A percentile compares a stretch with the other conserved stretches of the same genome.
Conservation (phyloP, 2,113 vertebrate species). For the Helogale parvula region DNA sequence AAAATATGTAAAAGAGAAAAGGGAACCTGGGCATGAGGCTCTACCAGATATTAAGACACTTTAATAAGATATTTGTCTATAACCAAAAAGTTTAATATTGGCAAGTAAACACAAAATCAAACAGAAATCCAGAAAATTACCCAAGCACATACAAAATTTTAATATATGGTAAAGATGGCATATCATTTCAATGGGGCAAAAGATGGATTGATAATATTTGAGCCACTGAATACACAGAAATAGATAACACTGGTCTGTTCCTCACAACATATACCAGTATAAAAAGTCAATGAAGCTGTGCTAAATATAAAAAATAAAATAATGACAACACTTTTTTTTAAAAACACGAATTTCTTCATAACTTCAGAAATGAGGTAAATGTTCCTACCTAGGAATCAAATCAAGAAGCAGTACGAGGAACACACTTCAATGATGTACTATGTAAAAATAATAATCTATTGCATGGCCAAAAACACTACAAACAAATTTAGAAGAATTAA, state of each 20-base stretch:
- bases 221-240: not conserved
- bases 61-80: not conserved
- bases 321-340: not conserved
- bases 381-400: not conserved
- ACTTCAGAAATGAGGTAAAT: not conserved
- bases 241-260: not conserved
- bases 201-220: not conserved
- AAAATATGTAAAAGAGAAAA: not conserved
- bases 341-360: not conserved
- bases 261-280: not conserved
- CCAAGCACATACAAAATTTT: not conserved
- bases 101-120: not conserved
- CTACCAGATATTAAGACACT: not conserved
- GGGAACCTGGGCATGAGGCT: not conserved
- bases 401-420: not conserved
- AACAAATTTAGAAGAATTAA: not conserved
- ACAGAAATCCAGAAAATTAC: not conserved
- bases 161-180: not conserved
- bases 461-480: not conserved
- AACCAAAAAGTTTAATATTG: not conserved
- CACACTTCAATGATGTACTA: not conserved
- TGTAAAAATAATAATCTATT: not conserved
- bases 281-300: not conserved
- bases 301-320: not conserved
- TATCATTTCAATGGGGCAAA: not conserved